These are phyloP conservation scores for Sebastes oblongus DNA, from an alignment of 2,797 vertebrate species.

Conservation along the genomic window DNA sequence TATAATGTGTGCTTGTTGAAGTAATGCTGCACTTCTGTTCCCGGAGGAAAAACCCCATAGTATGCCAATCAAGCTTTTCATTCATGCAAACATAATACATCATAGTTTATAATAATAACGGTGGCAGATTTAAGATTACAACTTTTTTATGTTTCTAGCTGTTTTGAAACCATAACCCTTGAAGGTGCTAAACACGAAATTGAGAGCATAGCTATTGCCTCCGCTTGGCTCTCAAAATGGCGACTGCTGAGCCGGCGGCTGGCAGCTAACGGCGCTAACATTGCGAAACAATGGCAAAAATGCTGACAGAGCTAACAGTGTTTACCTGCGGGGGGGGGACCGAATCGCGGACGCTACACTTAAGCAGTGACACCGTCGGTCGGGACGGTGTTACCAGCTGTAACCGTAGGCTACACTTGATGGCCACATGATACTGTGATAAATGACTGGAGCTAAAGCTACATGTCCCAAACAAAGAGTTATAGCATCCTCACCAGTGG, in stretches of 20 bases:
- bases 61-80: neutral
- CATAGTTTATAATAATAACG: neutral
- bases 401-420: neutral
- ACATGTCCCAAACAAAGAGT: neutral
- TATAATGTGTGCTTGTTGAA: constrained; percentile 3
- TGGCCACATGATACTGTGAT: neutral
- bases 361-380: too few species aligned
- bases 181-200: neutral
- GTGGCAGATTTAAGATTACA: neutral
- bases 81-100: neutral
- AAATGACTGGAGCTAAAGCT: neutral
- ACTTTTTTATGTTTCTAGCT: neutral
- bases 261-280: neutral
- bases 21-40: neutral
- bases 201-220: too few species aligned
- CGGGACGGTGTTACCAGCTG: too few species aligned
- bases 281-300: too few species aligned
- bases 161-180: neutral
- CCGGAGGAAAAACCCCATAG: neutral
- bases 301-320: neutral
- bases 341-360: too few species aligned
- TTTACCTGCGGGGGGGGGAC: neutral
- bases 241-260: neutral
- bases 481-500: neutral
- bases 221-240: neutral